Percentiles rank a stretch among this genome's conserved stretches.
Conservation (phyloP, 2,888 invertebrate genomes). For the Drosophila testacea region DNA sequence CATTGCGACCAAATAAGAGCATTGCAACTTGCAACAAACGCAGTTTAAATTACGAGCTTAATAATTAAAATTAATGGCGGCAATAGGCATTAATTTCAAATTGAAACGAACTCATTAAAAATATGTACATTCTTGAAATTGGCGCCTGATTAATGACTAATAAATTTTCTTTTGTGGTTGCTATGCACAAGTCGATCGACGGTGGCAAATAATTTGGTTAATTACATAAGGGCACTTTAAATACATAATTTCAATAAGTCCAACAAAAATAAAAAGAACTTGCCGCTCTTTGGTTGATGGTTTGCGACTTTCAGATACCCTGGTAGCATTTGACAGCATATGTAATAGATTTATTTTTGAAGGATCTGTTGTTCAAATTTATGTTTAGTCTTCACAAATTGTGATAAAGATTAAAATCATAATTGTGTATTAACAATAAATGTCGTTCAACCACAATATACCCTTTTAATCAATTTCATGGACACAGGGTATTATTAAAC, state of each 20-base stretch:
- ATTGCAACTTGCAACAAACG: conserved; percentile 7
- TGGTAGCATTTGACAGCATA: background rate
- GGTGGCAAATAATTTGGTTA: conserved; percentile 23
- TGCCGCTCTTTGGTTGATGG: background rate
- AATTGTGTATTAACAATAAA: background rate
- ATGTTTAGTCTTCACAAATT: too few relatives aligned
- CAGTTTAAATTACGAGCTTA: conserved; percentile 25
- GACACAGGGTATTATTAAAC: conserved; percentile 20
- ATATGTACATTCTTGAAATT: background rate
- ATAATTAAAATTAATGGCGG: conserved; percentile 22
- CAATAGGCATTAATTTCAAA: conserved; percentile 25
- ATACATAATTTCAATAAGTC: conserved; percentile 25
- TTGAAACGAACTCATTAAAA: conserved; percentile 18
- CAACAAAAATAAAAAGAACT: background rate
- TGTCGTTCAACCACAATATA: background rate
- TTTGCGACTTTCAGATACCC: conserved; percentile 1
- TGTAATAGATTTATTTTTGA: background rate
- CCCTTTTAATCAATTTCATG: background rate
- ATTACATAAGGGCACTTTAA: conserved; percentile 46
- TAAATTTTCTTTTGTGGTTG: conserved; percentile 26
- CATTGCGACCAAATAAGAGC: conserved; percentile 28
- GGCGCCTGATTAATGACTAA: conserved; percentile 37
- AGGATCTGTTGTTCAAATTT: too few relatives aligned
- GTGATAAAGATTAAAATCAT: background rate
- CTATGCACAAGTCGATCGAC: conserved; percentile 28